These are phyloP conservation scores for Zeuzera pyrina DNA, from an alignment of 2,888 invertebrate genomes.

Conservation along the genomic window DNA sequence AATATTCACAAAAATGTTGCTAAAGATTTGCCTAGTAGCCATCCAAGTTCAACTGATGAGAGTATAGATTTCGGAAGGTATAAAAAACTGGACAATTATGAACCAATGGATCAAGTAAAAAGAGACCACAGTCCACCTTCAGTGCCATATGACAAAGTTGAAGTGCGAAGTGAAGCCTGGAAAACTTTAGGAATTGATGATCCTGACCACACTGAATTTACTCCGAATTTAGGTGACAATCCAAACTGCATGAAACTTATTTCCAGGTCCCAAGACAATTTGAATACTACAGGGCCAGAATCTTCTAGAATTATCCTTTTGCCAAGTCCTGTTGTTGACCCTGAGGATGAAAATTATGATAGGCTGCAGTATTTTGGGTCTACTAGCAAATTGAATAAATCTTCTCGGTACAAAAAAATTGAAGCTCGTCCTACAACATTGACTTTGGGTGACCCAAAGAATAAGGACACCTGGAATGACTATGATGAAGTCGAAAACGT, in stretches of 20 bases:
- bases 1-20: slow-evolving; percentile 45
- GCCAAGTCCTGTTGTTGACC: slow-evolving; percentile 59
- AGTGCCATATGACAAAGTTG: slow-evolving; percentile 82
- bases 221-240: slow-evolving; percentile 58
- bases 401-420: slow-evolving; percentile 79
- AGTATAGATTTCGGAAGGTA: slow-evolving; percentile 65
- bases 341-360: slow-evolving; percentile 80
- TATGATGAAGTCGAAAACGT: slow-evolving; percentile 83
- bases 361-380: slow-evolving; percentile 87
- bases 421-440: slow-evolving; percentile 74
- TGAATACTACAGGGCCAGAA: slow-evolving; percentile 58
- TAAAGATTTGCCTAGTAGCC: slow-evolving; percentile 45
- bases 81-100: slow-evolving; percentile 67
- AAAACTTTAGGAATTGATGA: slow-evolving; percentile 83
- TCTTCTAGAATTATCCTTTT: slow-evolving; percentile 71
- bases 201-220: slow-evolving; percentile 79
- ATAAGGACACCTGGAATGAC: slow-evolving; percentile 77
- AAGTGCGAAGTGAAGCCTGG: slow-evolving; percentile 86
- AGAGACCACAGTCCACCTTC: slow-evolving; percentile 55
- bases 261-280: slow-evolving; percentile 65
- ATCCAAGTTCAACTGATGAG: slow-evolving; percentile 60
- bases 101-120: slow-evolving; percentile 62
- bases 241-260: slow-evolving; percentile 64
- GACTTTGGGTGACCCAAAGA: slow-evolving; percentile 51
- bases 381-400: slow-evolving; percentile 77